Base-by-base conservation (phyloP, 2,113 vertebrate species). In the Myiagra hebetior region DNA sequence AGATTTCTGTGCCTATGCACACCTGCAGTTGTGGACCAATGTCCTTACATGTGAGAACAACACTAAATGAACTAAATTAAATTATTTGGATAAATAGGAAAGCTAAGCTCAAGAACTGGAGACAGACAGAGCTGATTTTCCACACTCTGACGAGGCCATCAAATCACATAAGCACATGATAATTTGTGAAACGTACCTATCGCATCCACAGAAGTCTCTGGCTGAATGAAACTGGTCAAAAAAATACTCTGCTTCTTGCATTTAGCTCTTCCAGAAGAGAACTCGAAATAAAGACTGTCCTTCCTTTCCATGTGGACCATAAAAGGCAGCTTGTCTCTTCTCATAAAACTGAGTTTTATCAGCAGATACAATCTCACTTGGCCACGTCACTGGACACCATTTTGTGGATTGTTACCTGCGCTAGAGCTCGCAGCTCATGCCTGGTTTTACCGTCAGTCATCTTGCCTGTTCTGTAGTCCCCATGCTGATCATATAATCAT, bases 231-330 rank as follows among this genome's bases (percentile, higher is more conserved):
- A n/a, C 3, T 18, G 2, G 33, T 53, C 12, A 53, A 69, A 87
- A 91, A 84, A 44, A 18, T 16, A 59, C 4, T 47, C 35, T 47
- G 11, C 27, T 82, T 85, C 20, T 35, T 69, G 15, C 9, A 49
- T 22, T 11, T 30, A 17, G 6, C 3, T 84, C 2, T 62, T 87
- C 20, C 55, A 57, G 49, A 89, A 63, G 15, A 56, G 4, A 13
- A 22, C 27, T 68, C 0, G 0, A 73, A 81, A 68, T 17, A 24
- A 64, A 42, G 5, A n/a, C 3, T 4, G 0, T 28, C 18, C 22
- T 85, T 77, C 23, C 13, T 44, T 46, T 84, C 21, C 16, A 13
- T 4, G 22, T 26, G 11, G 15, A 70, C 11, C 23, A 21, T 8
- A 20, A 83, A 57, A 73, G 12, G 35, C 11, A 44, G 4, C 11